These are phyloP conservation scores for Eulemur mongoz DNA, from an alignment of 2,797 vertebrate species.

Conservation along the genomic window DNA sequence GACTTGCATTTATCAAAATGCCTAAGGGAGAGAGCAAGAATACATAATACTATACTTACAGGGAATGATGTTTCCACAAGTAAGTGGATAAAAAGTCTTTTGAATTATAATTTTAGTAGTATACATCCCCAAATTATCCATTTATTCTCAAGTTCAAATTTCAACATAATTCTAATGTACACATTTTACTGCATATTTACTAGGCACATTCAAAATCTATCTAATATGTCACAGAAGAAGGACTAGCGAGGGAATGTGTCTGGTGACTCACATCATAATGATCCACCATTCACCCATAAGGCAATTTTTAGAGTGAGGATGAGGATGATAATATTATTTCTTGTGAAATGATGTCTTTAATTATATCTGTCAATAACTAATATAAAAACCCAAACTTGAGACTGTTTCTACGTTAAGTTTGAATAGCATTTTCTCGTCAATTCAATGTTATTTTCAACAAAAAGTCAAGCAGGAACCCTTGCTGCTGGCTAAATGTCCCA, in stretches of 20 bases:
- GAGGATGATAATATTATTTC: neutral
- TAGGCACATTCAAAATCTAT: neutral
- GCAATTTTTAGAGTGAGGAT: neutral
- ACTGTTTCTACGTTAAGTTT: conserved; percentile 35
- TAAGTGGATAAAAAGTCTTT: neutral
- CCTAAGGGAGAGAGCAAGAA: neutral
- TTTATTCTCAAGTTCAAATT: conserved; percentile 4
- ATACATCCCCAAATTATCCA: neutral
- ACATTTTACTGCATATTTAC: neutral
- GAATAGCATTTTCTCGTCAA: conserved; percentile 53
- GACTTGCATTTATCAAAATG: conserved; percentile 13
- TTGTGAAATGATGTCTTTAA: conserved; percentile 2
- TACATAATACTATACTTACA: neutral
- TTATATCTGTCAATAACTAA: neutral
- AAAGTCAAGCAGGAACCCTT: conserved; percentile 76
- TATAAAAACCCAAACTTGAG: neutral
- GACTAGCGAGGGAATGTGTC: neutral
- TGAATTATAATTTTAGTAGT: neutral
- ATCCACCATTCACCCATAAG: neutral
- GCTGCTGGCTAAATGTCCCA: conserved; percentile 81
- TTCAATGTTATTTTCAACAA: conserved; percentile 73
- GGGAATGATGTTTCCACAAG: neutral
- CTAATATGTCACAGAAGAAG: neutral
- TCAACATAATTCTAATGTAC: neutral
- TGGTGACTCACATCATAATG: neutral